Conservation (phyloP, 2,888 invertebrate genomes). For the Drosophila dives region DNA sequence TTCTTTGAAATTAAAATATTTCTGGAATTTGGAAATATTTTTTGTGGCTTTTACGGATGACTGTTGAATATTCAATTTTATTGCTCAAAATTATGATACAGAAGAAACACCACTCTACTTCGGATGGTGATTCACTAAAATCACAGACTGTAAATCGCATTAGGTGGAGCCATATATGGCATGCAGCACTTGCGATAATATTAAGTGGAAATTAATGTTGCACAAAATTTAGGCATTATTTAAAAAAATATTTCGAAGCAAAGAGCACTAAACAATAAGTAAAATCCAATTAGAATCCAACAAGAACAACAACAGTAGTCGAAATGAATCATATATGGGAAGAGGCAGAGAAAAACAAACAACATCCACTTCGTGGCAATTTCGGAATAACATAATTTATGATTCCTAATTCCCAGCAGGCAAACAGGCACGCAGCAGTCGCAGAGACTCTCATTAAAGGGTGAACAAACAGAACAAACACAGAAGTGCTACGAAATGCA, state of each 20-base stretch:
- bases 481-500: constrained; percentile 62
- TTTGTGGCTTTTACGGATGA: neutral
- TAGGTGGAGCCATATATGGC: constrained; percentile 5
- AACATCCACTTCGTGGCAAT: constrained; percentile 38
- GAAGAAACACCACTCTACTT: neutral
- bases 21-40: neutral
- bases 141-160: neutral
- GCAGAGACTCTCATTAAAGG: constrained; percentile 57
- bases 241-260: constrained; percentile 19
- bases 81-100: neutral
- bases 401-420: constrained; percentile 44
- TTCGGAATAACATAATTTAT: constrained; percentile 32
- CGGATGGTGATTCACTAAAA: neutral
- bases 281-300: constrained; percentile 54
- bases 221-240: constrained; percentile 35
- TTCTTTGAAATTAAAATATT: neutral
- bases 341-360: constrained; percentile 18
- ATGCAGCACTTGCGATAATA: constrained; percentile 4
- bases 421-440: constrained; percentile 6
- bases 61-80: neutral
- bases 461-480: constrained; percentile 35
- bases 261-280: constrained; percentile 32
- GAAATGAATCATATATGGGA: constrained; percentile 11
- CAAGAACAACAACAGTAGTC: constrained; percentile 28
- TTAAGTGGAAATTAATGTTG: constrained; percentile 40